Percentiles rank a stretch among this genome's conserved stretches.
phyloP scores from a whole-genome alignment of 2,113 vertebrate genomes.

The Nothobranchius furzeri region DNA sequence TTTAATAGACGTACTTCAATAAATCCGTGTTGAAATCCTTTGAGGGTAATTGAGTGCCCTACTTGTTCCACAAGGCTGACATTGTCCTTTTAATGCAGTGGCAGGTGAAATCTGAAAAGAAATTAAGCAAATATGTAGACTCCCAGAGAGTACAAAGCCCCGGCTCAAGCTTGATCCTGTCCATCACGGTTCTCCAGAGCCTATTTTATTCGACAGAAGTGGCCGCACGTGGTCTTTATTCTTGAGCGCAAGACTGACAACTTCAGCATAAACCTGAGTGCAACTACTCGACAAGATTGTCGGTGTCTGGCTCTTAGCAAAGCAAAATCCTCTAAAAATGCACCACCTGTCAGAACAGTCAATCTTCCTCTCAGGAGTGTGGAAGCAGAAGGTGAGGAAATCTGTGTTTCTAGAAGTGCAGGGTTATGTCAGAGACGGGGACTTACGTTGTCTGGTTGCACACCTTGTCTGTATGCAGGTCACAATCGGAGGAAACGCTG shows the following conservation, averaged over 20 bases:
- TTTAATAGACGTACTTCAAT: conserved; percentile 55
- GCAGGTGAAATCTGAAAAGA: conserved; percentile 28
- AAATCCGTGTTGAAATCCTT: conserved; percentile 46
- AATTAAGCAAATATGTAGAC: conserved; percentile 46
- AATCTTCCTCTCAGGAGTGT: conserved; percentile 38
- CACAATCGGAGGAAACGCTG: conserved; percentile 27
- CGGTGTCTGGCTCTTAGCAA: conserved; percentile 21
- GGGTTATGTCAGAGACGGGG: conserved; percentile 41
- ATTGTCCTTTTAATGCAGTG: conserved; percentile 33
- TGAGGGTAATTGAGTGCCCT: conserved; percentile 47
- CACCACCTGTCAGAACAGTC: conserved; percentile 61
- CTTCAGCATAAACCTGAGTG: conserved; percentile 33
- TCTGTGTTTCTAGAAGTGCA: conserved; percentile 47
- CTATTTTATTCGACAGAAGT: conserved; percentile 24
- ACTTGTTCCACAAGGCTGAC: conserved; percentile 37
- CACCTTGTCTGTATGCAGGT: not conserved
- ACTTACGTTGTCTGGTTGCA: conserved; percentile 20
- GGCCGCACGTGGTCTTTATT: conserved; percentile 31
- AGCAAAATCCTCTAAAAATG: conserved; percentile 49
- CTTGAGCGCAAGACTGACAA: conserved; percentile 45
- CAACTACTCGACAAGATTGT: conserved; percentile 30
- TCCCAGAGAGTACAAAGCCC: conserved; percentile 10
- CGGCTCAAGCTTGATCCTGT: conserved; percentile 9
- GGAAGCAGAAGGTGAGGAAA: conserved; percentile 56
- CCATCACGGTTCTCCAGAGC: conserved; percentile 16